Conservation (phyloP, 1,140 invertebrate genomes). For the Drosophila lacteicornis region DNA sequence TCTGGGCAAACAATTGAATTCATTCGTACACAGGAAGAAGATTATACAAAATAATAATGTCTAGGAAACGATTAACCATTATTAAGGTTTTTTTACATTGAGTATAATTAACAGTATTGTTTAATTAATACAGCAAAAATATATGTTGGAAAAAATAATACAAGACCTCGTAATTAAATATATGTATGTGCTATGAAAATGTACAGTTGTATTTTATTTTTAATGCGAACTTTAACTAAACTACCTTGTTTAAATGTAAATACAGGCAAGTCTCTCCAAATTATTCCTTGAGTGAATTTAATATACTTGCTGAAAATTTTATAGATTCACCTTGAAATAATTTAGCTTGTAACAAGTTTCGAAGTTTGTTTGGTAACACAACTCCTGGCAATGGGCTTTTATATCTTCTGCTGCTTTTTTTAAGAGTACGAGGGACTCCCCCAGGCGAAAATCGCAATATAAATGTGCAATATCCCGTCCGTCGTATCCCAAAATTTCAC, state of each 20-base stretch:
- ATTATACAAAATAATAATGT: background rate
- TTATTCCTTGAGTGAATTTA: background rate
- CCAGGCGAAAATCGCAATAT: conserved; percentile 58
- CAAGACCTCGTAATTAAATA: no score
- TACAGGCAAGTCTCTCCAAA: no score
- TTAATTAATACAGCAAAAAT: no score
- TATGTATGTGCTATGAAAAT: no score
- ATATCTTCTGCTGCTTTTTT: background rate
- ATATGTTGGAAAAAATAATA: no score
- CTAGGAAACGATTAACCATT: background rate
- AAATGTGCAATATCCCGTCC: conserved; percentile 46
- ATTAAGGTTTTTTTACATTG: background rate
- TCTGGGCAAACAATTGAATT: conserved; percentile 17
- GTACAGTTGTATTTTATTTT: no score
- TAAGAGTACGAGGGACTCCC: conserved; percentile 27
- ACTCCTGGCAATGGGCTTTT: background rate
- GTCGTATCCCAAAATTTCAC: background rate
- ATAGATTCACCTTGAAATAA: background rate
- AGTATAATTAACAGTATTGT: no score
- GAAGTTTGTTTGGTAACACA: background rate
- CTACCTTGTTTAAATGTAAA: no score
- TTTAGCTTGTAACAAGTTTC: background rate
- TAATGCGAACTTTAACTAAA: no score
- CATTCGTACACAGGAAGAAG: background rate
- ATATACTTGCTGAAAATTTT: background rate